These are phyloP conservation scores for Agriopis aurantiaria DNA, from an alignment of 2,888 invertebrate genomes.

Conservation along the genomic window DNA sequence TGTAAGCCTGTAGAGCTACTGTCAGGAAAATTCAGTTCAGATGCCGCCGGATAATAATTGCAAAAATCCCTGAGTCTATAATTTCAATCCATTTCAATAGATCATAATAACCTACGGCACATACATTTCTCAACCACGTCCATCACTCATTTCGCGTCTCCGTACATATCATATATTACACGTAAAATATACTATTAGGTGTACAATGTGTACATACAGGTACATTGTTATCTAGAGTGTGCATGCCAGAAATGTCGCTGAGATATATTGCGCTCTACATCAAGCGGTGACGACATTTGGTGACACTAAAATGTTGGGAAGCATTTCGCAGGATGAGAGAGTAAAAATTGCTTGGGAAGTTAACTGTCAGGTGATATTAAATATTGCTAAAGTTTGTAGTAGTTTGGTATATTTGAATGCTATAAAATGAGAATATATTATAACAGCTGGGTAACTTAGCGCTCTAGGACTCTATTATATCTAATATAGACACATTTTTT, in stretches of 20 bases:
- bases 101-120: not conserved
- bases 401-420: not conserved
- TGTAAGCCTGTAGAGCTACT: too few species aligned
- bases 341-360: conserved; percentile 4
- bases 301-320: conserved; percentile 48
- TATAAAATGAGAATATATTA: too few species aligned
- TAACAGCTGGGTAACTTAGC: too few species aligned
- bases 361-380: conserved; percentile 5
- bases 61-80: too few species aligned
- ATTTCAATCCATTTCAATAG: too few species aligned
- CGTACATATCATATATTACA: conserved; percentile 36
- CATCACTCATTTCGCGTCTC: conserved; percentile 51
- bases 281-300: conserved; percentile 56
- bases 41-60: too few species aligned
- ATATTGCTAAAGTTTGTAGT: not conserved
- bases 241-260: conserved; percentile 54
- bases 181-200: conserved; percentile 15
- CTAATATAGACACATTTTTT: too few species aligned
- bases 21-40: too few species aligned
- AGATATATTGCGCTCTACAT: conserved; percentile 64
- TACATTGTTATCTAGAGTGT: conserved; percentile 56
- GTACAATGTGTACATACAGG: conserved; percentile 9
- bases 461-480: too few species aligned
- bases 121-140: conserved; percentile 41
- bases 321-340: conserved; percentile 21